Evolutionary conservation across 2,797 vertebrate species (phyloP).

Genomic region (Stomatorhinus walkeri): DNA sequence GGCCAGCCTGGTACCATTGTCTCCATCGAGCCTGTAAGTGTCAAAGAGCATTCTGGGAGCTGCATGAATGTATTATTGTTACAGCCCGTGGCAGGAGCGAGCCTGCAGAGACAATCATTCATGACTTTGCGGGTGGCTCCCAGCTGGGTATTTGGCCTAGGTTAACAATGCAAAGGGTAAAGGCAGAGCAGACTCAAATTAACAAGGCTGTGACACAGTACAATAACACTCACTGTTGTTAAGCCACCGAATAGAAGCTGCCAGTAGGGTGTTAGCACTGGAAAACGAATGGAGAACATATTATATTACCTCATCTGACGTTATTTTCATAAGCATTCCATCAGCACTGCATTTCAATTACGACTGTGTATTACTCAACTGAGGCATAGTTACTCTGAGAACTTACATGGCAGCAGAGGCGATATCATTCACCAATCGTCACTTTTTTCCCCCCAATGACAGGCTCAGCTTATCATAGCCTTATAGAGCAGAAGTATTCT

Average conservation of each 20-base stretch:
- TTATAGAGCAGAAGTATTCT: neutral
- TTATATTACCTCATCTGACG: neutral
- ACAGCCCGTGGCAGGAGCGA: slow-evolving; percentile 22
- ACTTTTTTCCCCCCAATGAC: neutral
- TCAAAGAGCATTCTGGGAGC: slow-evolving; percentile 18
- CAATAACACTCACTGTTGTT: slow-evolving; percentile 8
- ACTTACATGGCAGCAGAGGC: neutral
- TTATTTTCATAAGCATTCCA: slow-evolving; percentile 9
- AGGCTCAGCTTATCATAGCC: neutral
- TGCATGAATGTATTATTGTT: slow-evolving; percentile 34
- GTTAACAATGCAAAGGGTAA: slow-evolving; percentile 6
- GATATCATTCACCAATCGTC: neutral
- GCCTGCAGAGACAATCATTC: slow-evolving; percentile 23
- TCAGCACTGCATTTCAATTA: slow-evolving; percentile 3
- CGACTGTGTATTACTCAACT: neutral
- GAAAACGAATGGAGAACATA: slow-evolving; percentile 1
- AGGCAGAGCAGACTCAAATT: neutral
- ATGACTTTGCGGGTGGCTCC: slow-evolving; percentile 20
- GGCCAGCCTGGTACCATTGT: slow-evolving; percentile 14
- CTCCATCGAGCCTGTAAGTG: neutral
- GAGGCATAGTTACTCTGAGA: neutral
- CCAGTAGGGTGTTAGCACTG: neutral
- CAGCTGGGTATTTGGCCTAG: slow-evolving; percentile 15
- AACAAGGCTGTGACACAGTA: neutral
- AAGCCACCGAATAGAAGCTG: neutral